phyloP scores from a whole-genome alignment of 2,113 vertebrate species.

The Siniperca chuatsi region DNA sequence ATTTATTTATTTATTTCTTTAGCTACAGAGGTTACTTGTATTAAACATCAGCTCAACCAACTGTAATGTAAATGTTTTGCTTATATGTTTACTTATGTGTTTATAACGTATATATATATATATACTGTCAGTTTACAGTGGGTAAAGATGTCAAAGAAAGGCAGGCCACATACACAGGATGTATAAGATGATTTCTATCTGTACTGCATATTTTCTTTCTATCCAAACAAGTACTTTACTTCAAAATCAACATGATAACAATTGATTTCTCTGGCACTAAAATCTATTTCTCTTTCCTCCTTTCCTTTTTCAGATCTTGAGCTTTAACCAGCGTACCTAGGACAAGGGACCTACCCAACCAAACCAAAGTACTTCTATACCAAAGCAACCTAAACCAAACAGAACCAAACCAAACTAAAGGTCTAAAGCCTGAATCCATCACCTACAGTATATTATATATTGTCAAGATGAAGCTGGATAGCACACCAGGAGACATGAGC shows the following conservation, averaged over 20 bases:
- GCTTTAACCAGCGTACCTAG: conserved; percentile 65
- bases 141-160: background rate
- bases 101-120: background rate
- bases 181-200: background rate
- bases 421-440: background rate
- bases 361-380: conserved; percentile 68
- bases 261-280: background rate
- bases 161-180: background rate
- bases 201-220: background rate
- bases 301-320: conserved; percentile 59
- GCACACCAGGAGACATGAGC: conserved; percentile 68
- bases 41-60: background rate
- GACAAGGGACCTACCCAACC: conserved; percentile 26
- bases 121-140: background rate
- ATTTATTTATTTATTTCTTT: background rate
- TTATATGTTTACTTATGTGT: no score
- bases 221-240: background rate
- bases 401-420: conserved; percentile 6
- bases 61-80: no score
- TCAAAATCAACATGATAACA: background rate
- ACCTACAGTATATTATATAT: background rate
- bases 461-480: conserved; percentile 79
- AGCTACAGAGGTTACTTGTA: background rate
- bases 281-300: background rate
- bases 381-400: conserved; percentile 70